phyloP scores from a whole-genome alignment of 2,888 invertebrate genomes.

The Ligdia adustata region DNA sequence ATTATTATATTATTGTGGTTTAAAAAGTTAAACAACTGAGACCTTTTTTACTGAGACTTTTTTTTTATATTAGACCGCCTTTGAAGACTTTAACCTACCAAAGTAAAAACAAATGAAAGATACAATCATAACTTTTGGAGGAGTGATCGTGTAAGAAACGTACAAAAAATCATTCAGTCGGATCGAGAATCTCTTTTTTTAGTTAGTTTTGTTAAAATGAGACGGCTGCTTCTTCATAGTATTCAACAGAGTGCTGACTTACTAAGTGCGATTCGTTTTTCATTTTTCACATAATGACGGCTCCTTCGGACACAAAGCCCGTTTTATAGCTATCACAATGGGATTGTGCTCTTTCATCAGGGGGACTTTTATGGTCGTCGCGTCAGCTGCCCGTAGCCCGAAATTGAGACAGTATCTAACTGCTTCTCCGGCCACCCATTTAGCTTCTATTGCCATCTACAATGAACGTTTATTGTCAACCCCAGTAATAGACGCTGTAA shows the following conservation, averaged over 20 bases:
- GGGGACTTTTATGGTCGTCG: slow-evolving; percentile 72
- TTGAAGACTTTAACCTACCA: no score
- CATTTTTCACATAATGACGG: slow-evolving; percentile 78
- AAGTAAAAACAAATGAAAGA: no score
- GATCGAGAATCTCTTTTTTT: no score
- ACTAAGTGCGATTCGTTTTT: slow-evolving; percentile 76
- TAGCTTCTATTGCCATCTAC: slow-evolving; percentile 45
- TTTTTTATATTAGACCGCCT: no score
- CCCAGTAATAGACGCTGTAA: slow-evolving; percentile 16
- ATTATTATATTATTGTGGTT: no score
- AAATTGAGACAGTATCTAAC: slow-evolving; percentile 75
- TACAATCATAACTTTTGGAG: no score
- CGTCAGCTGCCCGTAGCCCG: slow-evolving; percentile 69
- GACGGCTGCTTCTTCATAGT: slow-evolving; percentile 53
- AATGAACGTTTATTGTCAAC: slow-evolving; percentile 37
- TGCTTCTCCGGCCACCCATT: slow-evolving; percentile 50
- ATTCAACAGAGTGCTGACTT: slow-evolving; percentile 65
- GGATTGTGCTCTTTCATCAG: slow-evolving; percentile 80
- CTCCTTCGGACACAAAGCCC: slow-evolving; percentile 72
- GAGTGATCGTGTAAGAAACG: no score
- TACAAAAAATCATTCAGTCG: no score
- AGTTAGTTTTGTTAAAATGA: slow-evolving; percentile 47
- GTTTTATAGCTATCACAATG: slow-evolving; percentile 78
- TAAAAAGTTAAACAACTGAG: no score
- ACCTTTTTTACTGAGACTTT: no score